Percentiles rank a stretch among this genome's conserved stretches.
phyloP scores from a whole-genome alignment of 2,113 vertebrate species.

The Cephalopholis sonnerati region DNA sequence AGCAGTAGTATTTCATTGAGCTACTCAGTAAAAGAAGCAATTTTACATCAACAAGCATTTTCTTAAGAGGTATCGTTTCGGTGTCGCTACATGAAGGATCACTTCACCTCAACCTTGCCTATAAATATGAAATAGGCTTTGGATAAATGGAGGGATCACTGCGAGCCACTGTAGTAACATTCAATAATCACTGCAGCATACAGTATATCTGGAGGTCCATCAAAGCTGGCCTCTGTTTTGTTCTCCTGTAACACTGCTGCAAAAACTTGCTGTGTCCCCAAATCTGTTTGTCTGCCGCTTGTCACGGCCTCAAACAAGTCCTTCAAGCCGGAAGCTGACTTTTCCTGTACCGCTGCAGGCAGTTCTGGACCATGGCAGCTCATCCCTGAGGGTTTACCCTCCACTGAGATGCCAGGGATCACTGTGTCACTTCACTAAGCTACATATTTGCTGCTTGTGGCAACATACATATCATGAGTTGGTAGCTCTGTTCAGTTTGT shows the following conservation, averaged over 20 bases:
- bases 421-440: conserved; percentile 41
- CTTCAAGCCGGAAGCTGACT: conserved; percentile 15
- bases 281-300: conserved; percentile 8
- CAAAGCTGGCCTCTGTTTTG: conserved; percentile 10
- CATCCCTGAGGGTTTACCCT: conserved; percentile 27
- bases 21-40: background rate
- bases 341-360: conserved; percentile 24
- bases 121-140: background rate
- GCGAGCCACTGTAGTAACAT: background rate
- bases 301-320: conserved; percentile 15
- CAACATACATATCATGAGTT: conserved; percentile 12
- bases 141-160: background rate
- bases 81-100: background rate
- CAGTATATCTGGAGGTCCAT: background rate
- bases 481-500: conserved; percentile 26
- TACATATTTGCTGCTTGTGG: conserved; percentile 40
- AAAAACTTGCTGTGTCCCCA: conserved; percentile 3
- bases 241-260: background rate
- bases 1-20: background rate
- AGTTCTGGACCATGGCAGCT: conserved; percentile 40
- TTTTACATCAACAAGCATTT: background rate
- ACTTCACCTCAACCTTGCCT: background rate
- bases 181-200: background rate
- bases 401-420: conserved; percentile 48
- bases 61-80: too few species aligned